Evolutionary conservation across 1,140 invertebrate species (phyloP).

Genomic region (Hetaerina americana): DNA sequence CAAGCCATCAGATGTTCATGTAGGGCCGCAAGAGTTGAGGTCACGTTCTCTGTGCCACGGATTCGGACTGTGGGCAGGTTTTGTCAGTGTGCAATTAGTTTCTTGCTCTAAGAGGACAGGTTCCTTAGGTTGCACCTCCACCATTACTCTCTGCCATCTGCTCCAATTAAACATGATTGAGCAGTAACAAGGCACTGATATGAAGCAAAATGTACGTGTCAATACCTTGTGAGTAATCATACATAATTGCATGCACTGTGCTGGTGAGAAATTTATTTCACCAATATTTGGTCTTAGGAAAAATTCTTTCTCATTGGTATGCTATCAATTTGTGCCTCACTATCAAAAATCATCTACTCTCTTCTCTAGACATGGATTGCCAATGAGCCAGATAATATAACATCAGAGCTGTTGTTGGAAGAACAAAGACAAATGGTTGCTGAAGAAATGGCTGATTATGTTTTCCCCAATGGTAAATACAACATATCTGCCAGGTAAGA

Average conservation of each 20-base stretch:
- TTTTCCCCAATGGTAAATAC: constrained; percentile 40
- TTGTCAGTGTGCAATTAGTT: too few species aligned
- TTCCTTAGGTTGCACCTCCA: too few species aligned
- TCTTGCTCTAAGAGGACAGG: too few species aligned
- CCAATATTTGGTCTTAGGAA: neutral
- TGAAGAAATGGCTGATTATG: constrained; percentile 43
- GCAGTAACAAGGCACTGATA: too few species aligned
- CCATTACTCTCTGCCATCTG: too few species aligned
- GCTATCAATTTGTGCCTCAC: neutral
- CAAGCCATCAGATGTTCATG: too few species aligned
- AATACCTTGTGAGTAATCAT: neutral
- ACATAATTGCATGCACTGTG: neutral
- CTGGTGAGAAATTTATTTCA: neutral
- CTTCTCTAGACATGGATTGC: too few species aligned
- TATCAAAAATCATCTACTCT: neutral
- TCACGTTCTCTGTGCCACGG: too few species aligned
- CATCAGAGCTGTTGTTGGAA: constrained; percentile 33
- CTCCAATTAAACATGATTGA: too few species aligned
- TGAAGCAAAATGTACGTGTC: too few species aligned
- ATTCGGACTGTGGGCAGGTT: too few species aligned
- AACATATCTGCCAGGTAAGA: constrained; percentile 24
- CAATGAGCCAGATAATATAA: neutral
- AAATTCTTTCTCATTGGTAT: neutral
- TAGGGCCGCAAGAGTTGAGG: too few species aligned
- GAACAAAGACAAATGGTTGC: constrained; percentile 38